Evolutionary conservation across 2,113 vertebrate species (phyloP), one percentile per base, ranked within the genome.

Genomic region (Himantopus leucocephalus): DNA sequence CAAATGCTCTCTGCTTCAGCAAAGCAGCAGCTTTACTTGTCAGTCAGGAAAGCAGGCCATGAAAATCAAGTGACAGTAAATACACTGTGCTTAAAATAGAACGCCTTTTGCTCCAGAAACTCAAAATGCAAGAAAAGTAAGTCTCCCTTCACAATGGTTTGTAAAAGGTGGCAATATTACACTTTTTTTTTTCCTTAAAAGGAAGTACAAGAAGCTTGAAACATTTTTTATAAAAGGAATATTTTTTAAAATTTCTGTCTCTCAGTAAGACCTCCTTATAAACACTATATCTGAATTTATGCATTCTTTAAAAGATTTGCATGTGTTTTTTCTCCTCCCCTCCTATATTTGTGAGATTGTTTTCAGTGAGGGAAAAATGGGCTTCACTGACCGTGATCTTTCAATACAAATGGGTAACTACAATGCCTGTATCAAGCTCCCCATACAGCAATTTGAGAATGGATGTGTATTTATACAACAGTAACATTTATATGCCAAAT

Each of bases 21-120:
- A 85, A 53, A 94, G 74, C 48, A 59, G 66, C 95, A 95, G 96
- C 81, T 96, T 97, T 72, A 87, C 87, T 63, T 96, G 94, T 97
- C 96, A 94, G 67, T 97, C 94, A 95, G 60, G 88, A 82, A 55
- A 89, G 76, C 83, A 89, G 24, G 68, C 64, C 35, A 6, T 55
- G 63, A 77, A 95, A 93, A 85, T 83, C 86, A 84, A 92, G 48
- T 87, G 89, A 22, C 77, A 84, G 12, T 74, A 86, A 92, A 56
- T 67, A 81, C 76, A 50, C 59, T 14, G 39, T 78, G 74, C 94
- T 93, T 91, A 92, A 96, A 95, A 95, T 97, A 96, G 96, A 90
- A 79, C 6, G 85, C 60, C 96, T 96, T 96, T 95, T 91, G 90
- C 92, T 92, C 89, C 56, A 92, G 91, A 81, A 94, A 87, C 60